phyloP scores from a whole-genome alignment of 1,140 invertebrate species.

The Zaprionus gabonicus region DNA sequence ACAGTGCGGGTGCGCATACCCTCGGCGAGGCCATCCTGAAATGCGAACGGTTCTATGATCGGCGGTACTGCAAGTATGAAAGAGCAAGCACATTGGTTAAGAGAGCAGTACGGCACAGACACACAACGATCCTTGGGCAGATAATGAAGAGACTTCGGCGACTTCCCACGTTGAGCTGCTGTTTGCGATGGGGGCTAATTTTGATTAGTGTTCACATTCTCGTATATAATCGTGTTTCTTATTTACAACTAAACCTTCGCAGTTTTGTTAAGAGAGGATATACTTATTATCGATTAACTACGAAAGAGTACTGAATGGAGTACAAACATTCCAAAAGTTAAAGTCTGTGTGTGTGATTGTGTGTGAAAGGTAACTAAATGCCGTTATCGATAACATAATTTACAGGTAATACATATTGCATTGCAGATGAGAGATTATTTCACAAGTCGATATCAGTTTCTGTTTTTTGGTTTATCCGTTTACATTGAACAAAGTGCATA shows the following conservation, averaged over 20 bases:
- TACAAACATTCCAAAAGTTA: constrained; percentile 77
- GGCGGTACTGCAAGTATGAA: constrained; percentile 91
- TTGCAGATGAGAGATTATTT: constrained; percentile 29
- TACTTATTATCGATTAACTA: constrained; percentile 57
- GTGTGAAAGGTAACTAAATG: constrained; percentile 57
- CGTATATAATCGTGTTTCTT: background rate
- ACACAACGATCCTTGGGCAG: constrained; percentile 16
- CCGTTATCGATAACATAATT: constrained; percentile 51
- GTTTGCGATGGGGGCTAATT: constrained; percentile 31
- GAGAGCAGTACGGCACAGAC: constrained; percentile 86
- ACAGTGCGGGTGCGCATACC: constrained; percentile 93
- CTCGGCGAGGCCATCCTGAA: constrained; percentile 92
- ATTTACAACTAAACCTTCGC: constrained; percentile 78
- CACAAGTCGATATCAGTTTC: constrained; percentile 47
- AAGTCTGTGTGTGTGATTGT: constrained; percentile 52
- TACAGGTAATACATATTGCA: constrained; percentile 34
- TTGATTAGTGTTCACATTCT: constrained; percentile 6
- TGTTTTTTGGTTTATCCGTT: constrained; percentile 6
- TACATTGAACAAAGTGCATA: constrained; percentile 75
- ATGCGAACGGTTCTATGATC: constrained; percentile 93
- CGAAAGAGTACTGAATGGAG: constrained; percentile 51
- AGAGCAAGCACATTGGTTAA: constrained; percentile 85
- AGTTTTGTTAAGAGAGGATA: constrained; percentile 70
- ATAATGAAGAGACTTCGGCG: background rate
- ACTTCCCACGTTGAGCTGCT: constrained; percentile 58